Percentiles rank a stretch among this genome's conserved stretches.
Conservation (phyloP, 2,888 invertebrate species). For the Axea sp. region DNA sequence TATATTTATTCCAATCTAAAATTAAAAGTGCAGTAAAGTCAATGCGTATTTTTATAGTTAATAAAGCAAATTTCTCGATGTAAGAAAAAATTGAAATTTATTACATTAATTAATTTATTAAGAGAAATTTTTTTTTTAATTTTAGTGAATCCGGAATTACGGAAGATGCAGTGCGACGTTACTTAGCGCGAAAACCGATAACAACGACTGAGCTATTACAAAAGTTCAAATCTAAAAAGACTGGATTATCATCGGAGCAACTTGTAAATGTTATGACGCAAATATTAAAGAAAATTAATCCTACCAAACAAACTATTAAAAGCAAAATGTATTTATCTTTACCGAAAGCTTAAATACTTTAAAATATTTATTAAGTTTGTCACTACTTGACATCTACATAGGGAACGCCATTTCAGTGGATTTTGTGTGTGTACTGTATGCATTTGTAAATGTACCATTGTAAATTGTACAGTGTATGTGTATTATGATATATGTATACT, state of each 20-base stretch:
- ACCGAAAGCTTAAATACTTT: conserved; percentile 81
- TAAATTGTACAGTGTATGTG: neutral
- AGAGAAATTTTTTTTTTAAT: conserved; percentile 60
- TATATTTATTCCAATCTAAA: too few relatives aligned
- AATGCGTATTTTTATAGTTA: too few relatives aligned
- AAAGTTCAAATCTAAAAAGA: conserved; percentile 96
- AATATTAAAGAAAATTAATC: conserved; percentile 96
- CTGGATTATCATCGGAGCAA: conserved; percentile 93
- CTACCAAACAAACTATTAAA: conserved; percentile 93
- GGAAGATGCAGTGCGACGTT: conserved; percentile 96
- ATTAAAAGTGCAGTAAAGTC: too few relatives aligned
- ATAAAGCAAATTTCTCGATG: too few relatives aligned
- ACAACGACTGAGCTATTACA: conserved; percentile 97
- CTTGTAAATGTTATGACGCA: conserved; percentile 96
- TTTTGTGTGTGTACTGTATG: too few relatives aligned
- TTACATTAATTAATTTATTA: conserved; percentile 3
- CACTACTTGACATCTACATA: too few relatives aligned
- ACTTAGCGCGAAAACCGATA: conserved; percentile 97
- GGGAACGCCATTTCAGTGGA: too few relatives aligned
- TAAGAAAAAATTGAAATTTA: too few relatives aligned
- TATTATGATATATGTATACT: neutral
- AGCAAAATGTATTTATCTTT: conserved; percentile 97
- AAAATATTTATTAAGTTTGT: too few relatives aligned
- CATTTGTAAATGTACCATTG: neutral
- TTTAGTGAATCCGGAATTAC: conserved; percentile 92